phyloP scores from a whole-genome alignment of 2,888 invertebrate genomes.

The Dorcus parallelipipedus region DNA sequence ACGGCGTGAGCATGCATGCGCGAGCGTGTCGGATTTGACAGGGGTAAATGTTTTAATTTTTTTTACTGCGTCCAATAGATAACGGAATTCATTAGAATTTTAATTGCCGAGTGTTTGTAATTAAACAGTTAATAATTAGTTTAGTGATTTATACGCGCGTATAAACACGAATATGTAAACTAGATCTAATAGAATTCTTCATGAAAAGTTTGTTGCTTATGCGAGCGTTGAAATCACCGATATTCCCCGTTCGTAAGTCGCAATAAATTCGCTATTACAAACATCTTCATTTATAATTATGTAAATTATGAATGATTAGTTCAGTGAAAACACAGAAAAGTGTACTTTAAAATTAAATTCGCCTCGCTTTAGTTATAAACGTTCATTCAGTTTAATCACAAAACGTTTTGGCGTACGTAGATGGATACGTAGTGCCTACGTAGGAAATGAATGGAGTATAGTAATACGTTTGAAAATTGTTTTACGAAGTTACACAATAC shows the following conservation, averaged over 20 bases:
- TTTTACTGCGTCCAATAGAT: too few relatives aligned
- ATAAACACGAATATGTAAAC: too few relatives aligned
- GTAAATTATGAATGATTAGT: too few relatives aligned
- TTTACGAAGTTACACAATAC: constrained; percentile 11
- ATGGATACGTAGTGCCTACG: constrained; percentile 1
- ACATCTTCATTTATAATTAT: neutral
- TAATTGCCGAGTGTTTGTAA: too few relatives aligned
- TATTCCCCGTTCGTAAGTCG: neutral
- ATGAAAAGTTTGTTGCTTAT: neutral
- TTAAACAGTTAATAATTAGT: too few relatives aligned
- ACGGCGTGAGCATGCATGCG: constrained; percentile 13
- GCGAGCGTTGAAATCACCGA: neutral
- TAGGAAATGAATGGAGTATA: constrained; percentile 13
- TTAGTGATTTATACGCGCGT: too few relatives aligned
- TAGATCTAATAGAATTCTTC: too few relatives aligned
- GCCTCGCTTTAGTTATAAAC: too few relatives aligned
- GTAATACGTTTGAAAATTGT: constrained; percentile 4
- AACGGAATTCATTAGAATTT: too few relatives aligned
- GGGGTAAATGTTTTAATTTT: constrained; percentile 6
- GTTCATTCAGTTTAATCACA: constrained; percentile 6
- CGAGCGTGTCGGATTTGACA: constrained; percentile 14
- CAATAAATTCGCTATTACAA: neutral
- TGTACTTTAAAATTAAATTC: too few relatives aligned
- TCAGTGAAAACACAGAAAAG: too few relatives aligned
- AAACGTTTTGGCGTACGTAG: constrained; percentile 7